Base-by-base conservation (phyloP, 37 sponge, comb jelly and placozoan species). In the Haliclona indistincta region DNA sequence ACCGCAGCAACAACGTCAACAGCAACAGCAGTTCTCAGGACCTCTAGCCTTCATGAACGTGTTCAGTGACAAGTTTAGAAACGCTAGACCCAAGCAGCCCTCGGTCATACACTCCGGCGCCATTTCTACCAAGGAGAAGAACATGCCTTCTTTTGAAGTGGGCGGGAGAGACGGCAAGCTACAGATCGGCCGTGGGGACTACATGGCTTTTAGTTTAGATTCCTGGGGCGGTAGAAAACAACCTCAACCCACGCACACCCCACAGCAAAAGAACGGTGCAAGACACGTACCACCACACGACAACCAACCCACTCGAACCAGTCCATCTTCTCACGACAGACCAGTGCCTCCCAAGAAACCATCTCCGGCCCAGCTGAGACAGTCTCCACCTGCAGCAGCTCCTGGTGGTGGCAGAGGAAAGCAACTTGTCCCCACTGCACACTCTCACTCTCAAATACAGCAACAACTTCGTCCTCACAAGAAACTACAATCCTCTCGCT, bases 331-430 rank as follows among this genome's bases (percentile, higher is more conserved):
- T n/a, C n/a, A n/a, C n/a, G n/a, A n/a, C n/a, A n/a, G n/a, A n/a
- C n/a, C n/a, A n/a, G n/a, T n/a, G n/a, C n/a, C n/a, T n/a, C n/a
- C n/a, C n/a, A n/a, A n/a, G n/a, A n/a, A n/a, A n/a, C n/a, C n/a
- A n/a, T n/a, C n/a, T n/a, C n/a, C n/a, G n/a, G 13, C 61, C 13
- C 25, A 58, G 33, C 67, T 66, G 0, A 52, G 42, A 0, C 64
- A 66, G 33, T 74, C 83, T 22, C 89, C 78, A 54, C 83, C 89
- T 0, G 37, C 28, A 3, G 76, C 61, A 29, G 74, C 83, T 54
- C 45, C 47, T 15, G 60, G 60, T 0, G 78, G 54, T 13, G 84
- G 83, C 34, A 38, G 79, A 20, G 17, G 58, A 0, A 83, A 63
- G n/a, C n/a, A n/a, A 4, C 36, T 8, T 65, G 8, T 34, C 22